Percentiles rank a stretch among this genome's conserved stretches.
phyloP scores from a whole-genome alignment of 2,797 vertebrate genomes.

The Kryptolebias ocellatus region DNA sequence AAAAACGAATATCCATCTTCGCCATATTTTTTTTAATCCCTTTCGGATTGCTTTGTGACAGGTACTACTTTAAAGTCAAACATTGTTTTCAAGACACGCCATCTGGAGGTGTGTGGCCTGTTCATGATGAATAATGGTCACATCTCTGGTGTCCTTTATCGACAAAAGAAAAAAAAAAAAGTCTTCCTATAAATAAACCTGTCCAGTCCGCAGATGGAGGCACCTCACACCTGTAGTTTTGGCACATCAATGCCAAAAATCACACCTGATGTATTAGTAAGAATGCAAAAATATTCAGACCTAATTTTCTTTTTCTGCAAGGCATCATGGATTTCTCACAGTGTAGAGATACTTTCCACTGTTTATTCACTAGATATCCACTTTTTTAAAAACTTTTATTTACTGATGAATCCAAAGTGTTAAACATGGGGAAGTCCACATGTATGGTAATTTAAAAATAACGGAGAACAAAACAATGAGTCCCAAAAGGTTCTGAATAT shows the following conservation, averaged over 20 bases:
- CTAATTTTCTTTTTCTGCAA: conserved; percentile 9
- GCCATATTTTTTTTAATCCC: no score
- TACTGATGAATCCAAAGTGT: no score
- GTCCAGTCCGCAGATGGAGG: conserved; percentile 39
- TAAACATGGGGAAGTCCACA: no score
- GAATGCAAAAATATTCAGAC: conserved; percentile 59
- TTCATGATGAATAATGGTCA: conserved; percentile 47
- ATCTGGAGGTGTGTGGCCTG: conserved; percentile 51
- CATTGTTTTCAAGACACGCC: conserved; percentile 41
- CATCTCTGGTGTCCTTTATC: conserved; percentile 46
- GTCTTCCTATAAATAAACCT: conserved; percentile 44
- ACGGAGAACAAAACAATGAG: no score
- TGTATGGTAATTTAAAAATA: no score
- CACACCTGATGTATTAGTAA: conserved; percentile 49
- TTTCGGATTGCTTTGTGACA: conserved; percentile 18
- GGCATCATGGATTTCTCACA: no score
- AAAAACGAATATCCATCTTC: neutral
- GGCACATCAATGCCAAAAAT: conserved; percentile 47
- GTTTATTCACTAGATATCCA: no score
- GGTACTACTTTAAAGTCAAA: conserved; percentile 24
- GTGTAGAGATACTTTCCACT: neutral
- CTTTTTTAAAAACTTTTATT: no score
- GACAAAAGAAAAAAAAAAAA: conserved; percentile 11
- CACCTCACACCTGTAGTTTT: conserved; percentile 46
- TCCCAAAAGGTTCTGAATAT: no score